A percentile compares a stretch with the other conserved stretches of the same genome.
These are phyloP conservation scores for Eupithecia dodoneata DNA, from an alignment of 2,888 invertebrate genomes.

Conservation along the genomic window DNA sequence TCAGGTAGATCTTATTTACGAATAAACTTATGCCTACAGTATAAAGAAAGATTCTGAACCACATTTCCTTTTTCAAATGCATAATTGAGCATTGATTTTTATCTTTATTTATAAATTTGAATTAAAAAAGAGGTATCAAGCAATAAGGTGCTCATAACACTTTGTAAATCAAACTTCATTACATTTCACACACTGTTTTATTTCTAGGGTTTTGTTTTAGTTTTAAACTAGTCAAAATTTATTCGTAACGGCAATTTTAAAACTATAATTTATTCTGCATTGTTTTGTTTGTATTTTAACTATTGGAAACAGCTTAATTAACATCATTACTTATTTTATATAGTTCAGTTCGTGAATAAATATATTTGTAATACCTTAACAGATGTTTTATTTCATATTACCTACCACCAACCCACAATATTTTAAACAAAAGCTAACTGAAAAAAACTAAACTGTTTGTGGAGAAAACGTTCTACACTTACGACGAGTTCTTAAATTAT, in stretches of 20 bases:
- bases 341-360: conserved; percentile 78
- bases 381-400: conserved; percentile 51
- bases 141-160: conserved; percentile 67
- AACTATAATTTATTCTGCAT: conserved; percentile 53
- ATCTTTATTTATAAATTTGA: not conserved
- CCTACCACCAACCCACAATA: not conserved
- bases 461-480: too few species aligned
- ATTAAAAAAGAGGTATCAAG: not conserved
- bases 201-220: conserved; percentile 45
- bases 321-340: conserved; percentile 72
- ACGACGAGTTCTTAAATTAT: too few species aligned
- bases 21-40: not conserved
- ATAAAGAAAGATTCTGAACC: not conserved
- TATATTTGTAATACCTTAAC: conserved; percentile 80
- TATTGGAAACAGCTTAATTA: conserved; percentile 69
- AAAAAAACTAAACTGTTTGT: too few species aligned
- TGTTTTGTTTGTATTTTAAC: conserved; percentile 61
- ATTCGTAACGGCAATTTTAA: conserved; percentile 53
- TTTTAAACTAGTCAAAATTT: conserved; percentile 81
- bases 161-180: conserved; percentile 34
- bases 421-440: too few species aligned
- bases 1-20: not conserved
- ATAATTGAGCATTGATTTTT: not conserved
- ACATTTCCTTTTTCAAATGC: not conserved
- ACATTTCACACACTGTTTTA: conserved; percentile 41